These are phyloP conservation scores for Epinephelus malabaricus DNA, from an alignment of 2,797 vertebrate genomes.

Conservation along the genomic window DNA sequence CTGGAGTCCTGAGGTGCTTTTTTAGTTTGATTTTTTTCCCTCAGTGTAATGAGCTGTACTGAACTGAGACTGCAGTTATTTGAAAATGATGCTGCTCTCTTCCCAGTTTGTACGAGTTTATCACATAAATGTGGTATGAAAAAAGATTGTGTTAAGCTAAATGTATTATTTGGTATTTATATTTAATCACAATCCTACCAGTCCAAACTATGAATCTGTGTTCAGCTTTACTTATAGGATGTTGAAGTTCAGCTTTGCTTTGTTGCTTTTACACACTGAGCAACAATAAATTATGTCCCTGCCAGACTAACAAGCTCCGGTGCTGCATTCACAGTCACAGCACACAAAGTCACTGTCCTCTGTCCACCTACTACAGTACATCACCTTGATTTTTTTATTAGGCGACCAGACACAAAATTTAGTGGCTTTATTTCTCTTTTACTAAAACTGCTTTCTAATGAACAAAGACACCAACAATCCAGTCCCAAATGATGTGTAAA, in stretches of 20 bases:
- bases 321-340: conserved; percentile 19
- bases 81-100: conserved; percentile 27
- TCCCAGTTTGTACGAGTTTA: conserved; percentile 13
- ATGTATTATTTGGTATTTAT: conserved; percentile 23
- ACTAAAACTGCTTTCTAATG: conserved; percentile 12
- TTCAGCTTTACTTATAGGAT: conserved; percentile 14
- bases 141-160: conserved; percentile 15
- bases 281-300: conserved; percentile 41
- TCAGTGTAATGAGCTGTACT: conserved; percentile 41
- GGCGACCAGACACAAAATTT: not conserved
- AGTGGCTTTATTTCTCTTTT: conserved; percentile 9
- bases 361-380: conserved; percentile 16
- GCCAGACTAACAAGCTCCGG: conserved; percentile 36
- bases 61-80: conserved; percentile 31
- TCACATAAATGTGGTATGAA: conserved; percentile 28
- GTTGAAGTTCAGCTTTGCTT: conserved; percentile 7
- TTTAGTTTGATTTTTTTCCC: conserved; percentile 15
- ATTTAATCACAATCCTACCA: conserved; percentile 11
- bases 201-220: conserved; percentile 22
- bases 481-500: conserved; percentile 8
- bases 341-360: conserved; percentile 8
- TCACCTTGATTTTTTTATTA: conserved; percentile 38
- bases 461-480: conserved; percentile 17
- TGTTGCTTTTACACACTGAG: conserved; percentile 26
- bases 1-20: conserved; percentile 41